Evolutionary conservation across 2,113 vertebrate species (phyloP), one percentile per base, ranked within the genome.

Genomic region (Numenius arquata): DNA sequence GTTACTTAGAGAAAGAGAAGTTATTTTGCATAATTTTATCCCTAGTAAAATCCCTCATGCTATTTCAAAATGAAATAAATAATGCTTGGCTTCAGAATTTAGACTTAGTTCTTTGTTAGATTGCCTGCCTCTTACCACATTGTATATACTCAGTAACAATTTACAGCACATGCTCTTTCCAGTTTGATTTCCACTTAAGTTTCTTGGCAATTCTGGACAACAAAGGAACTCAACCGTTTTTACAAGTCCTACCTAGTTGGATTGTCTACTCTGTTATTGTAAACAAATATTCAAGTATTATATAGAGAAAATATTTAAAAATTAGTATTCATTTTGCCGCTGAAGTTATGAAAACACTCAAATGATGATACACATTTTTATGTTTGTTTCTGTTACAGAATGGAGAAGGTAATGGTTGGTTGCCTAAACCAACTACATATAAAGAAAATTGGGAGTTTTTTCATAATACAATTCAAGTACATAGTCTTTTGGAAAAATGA

Each of bases 211-310:
- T 75, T 91, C 34, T 59, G 56, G 23, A 88, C n/a, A 88, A 83
- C 67, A 85, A 90, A 90, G n/a, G 25, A 92, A 48, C 25, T 82
- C 7, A 2, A 58, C 75, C 17, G 11, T 52, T 88, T 85, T 61
- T 66, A 70, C 8, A 72, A 72, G 26, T 55, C 45, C 56, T 73
- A 62, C 12, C 22, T 72, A 56, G 30, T 2, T 70, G 11, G 14
- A 61, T 20, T 56, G 36, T 34, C 62, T 15, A 1, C 61, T 81
- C 15, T 61, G 43, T 52, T 79, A 88, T 52, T 86, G 85, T 86
- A 84, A 92, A 86, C 71, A 95, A 86, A 78, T 90, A 93, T 47
- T 76, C 58, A 86, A 26, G 53, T 78, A 76, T 58, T 84, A 67
- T 36, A 34, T 8, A 87, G 27, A 56, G n/a, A 41, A 83, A 72